These are phyloP conservation scores for Aptenodytes patagonicus DNA, from an alignment of 2,113 vertebrate genomes.

Conservation along the genomic window DNA sequence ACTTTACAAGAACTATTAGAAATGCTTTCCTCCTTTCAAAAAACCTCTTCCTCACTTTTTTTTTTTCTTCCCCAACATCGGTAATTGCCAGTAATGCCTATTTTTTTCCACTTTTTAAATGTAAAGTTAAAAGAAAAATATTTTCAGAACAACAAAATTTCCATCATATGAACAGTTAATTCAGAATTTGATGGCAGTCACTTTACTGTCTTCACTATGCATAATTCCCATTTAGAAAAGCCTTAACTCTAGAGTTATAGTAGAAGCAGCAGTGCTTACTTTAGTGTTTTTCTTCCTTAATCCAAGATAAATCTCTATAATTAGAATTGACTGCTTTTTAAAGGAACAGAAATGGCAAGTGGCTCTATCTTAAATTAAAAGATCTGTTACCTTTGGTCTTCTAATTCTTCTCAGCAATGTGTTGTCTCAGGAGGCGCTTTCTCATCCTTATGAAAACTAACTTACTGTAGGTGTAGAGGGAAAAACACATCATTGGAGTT, in stretches of 20 bases:
- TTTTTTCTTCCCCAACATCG: neutral
- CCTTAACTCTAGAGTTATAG: slow-evolving; percentile 19
- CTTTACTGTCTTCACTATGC: neutral
- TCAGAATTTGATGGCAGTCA: neutral
- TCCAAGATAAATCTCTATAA: slow-evolving; percentile 54
- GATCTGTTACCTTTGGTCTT: slow-evolving; percentile 39
- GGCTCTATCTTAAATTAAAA: slow-evolving; percentile 54
- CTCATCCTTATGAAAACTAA: slow-evolving; percentile 28
- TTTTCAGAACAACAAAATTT: neutral
- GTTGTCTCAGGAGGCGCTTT: slow-evolving; percentile 21
- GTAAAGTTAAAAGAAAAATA: neutral
- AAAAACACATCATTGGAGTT: slow-evolving; percentile 21
- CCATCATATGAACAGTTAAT: neutral
- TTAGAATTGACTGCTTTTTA: slow-evolving; percentile 61
- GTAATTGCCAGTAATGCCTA: neutral
- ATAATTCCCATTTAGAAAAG: neutral
- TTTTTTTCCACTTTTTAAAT: neutral
- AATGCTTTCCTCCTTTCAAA: neutral
- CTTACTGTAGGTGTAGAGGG: neutral
- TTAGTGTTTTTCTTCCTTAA: slow-evolving; percentile 31
- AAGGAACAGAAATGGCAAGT: slow-evolving; percentile 51
- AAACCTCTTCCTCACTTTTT: neutral
- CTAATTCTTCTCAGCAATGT: slow-evolving; percentile 38
- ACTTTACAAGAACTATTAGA: neutral
- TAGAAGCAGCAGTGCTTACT: neutral